These are phyloP conservation scores for Lasioglossum figueresi DNA, from an alignment of 2,888 invertebrate genomes.

Conservation along the genomic window DNA sequence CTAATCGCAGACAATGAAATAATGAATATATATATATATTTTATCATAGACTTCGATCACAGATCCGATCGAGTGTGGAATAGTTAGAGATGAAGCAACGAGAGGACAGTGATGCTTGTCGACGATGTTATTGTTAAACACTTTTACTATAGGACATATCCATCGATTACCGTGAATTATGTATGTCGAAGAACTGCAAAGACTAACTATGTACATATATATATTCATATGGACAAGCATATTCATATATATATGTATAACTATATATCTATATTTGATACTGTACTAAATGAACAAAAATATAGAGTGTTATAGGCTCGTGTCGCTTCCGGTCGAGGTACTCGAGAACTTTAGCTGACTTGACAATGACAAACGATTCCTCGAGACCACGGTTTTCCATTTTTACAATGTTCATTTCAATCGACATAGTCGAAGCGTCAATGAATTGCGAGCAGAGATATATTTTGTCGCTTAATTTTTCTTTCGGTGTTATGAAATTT, in stretches of 20 bases:
- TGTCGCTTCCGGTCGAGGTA: conserved; percentile 43
- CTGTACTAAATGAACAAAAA: conserved; percentile 56
- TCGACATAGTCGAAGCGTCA: neutral
- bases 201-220: conserved; percentile 47
- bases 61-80: neutral
- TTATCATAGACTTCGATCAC: conserved; percentile 8
- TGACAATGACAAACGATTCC: conserved; percentile 50
- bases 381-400: neutral
- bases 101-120: conserved; percentile 4
- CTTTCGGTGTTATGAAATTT: neutral
- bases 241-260: conserved; percentile 48
- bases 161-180: conserved; percentile 61
- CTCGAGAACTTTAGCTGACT: conserved; percentile 39
- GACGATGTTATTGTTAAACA: conserved; percentile 60
- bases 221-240: conserved; percentile 64
- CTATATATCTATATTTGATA: conserved; percentile 77
- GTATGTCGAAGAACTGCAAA: conserved; percentile 56
- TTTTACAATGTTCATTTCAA: neutral
- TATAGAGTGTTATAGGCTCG: conserved; percentile 42
- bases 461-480: neutral
- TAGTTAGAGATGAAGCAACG: neutral
- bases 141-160: conserved; percentile 63
- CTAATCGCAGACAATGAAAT: neutral
- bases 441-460: neutral
- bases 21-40: neutral